Base-by-base conservation (phyloP, 2,113 vertebrate species). In the Brachyhypopomus gauderio region DNA sequence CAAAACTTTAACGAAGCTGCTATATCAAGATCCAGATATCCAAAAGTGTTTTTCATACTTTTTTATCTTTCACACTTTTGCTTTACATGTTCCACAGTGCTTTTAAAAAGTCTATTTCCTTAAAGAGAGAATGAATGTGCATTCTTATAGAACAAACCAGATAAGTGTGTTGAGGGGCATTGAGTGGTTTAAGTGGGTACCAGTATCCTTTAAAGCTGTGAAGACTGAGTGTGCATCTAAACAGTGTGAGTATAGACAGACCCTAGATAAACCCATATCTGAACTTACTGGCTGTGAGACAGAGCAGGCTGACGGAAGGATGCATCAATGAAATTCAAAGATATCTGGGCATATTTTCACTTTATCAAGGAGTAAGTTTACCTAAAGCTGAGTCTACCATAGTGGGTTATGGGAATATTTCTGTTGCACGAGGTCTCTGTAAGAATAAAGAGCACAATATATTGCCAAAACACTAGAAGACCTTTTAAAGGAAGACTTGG, bases 181-280 rank as follows among this genome's bases (percentile, higher is more conserved):
- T 30, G 48, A 60, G 36, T 73, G 59, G 73, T 74, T 73, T 12
- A 72, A 17, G 12, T 72, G 2, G 11, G 48, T 9, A 62, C 70
- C 14, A 74, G 73, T 73, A 59, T 74, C 45, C 23, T 72, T 69
- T 22, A 52, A 19, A 62, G 56, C 63, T 22, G 69, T 41, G 5
- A n/a, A 27, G 58, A 30, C 22, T 17, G 52, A 60, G 59, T 64
- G 27, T 1, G 2, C 9, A 52, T 1, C 63, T 11, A 34, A 16
- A 25, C 75, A 48, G 16, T 30, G 2, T 20, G 8, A 25, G 12
- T 20, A 20, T 75, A 14, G 63, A 19, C 25, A 66, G 0, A 66
- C 25, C 27, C 16, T 16, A 66, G 23, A 34, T 9, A 66, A 19
- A 58, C 14, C 56, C 56, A 58, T n/a, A 58, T 19, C 20, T 16